Evolutionary conservation across 1,140 invertebrate species (phyloP).

Genomic region (Drosophila dunni): DNA sequence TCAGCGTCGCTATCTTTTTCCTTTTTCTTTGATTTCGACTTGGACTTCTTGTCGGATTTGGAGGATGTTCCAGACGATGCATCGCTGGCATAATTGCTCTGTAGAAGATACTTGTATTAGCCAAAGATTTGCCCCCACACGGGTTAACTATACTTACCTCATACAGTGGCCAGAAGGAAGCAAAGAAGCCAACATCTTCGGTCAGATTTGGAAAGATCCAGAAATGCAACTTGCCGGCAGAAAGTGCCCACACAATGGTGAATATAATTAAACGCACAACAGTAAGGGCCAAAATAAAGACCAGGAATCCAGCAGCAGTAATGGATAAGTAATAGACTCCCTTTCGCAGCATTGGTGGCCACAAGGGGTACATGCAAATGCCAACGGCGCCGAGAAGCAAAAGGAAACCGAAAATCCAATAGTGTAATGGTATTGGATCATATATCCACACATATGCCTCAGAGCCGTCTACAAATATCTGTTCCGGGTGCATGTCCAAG

Average conservation of each 20-base stretch:
- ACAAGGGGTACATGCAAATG: conserved; percentile 98
- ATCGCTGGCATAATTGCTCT: conserved; percentile 75
- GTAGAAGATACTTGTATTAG: conserved; percentile 6
- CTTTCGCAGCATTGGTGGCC: conserved; percentile 96
- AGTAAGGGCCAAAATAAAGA: conserved; percentile 95
- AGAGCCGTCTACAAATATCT: conserved; percentile 95
- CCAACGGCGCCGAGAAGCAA: conserved; percentile 96
- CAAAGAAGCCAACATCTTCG: conserved; percentile 99
- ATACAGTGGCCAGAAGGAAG: conserved; percentile 99
- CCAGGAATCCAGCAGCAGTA: conserved; percentile 96
- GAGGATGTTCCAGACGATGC: conserved; percentile 43
- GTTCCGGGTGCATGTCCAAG: conserved; percentile 98
- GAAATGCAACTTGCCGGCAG: conserved; percentile 96
- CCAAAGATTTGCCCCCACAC: background rate
- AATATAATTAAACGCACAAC: conserved; percentile 96
- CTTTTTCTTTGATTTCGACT: conserved; percentile 88
- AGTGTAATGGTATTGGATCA: conserved; percentile 98
- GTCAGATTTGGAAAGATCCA: conserved; percentile 99
- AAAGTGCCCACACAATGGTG: conserved; percentile 94
- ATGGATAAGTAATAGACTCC: conserved; percentile 99
- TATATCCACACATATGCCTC: conserved; percentile 99
- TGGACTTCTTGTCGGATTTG: conserved; percentile 87
- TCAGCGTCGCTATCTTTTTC: conserved; percentile 90
- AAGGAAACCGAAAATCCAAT: conserved; percentile 96
- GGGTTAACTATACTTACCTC: conserved; percentile 86